Evolutionary conservation across 2,888 invertebrate genomes (phyloP).

Genomic region (Eudasyphora cyanicolor): DNA sequence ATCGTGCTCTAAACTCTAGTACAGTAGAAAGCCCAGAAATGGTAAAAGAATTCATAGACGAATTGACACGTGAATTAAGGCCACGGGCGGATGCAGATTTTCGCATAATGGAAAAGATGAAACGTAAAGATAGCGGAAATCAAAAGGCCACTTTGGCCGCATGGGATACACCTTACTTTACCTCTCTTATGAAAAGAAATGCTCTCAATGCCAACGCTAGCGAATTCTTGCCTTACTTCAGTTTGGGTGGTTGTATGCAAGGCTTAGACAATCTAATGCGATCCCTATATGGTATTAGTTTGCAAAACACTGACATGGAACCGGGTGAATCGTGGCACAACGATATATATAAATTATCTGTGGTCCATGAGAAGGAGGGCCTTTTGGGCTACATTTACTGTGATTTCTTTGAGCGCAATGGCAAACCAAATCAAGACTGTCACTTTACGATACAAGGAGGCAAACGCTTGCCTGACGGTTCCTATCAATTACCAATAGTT

Average conservation of each 20-base stretch:
- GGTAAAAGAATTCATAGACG: conserved; percentile 90
- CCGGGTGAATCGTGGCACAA: conserved; percentile 93
- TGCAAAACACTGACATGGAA: conserved; percentile 86
- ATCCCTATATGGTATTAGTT: conserved; percentile 89
- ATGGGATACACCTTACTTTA: conserved; percentile 96
- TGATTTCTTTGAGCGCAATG: conserved; percentile 94
- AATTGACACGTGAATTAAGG: conserved; percentile 86
- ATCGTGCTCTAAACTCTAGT: conserved; percentile 93
- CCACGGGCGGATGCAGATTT: conserved; percentile 89
- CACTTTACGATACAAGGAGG: conserved; percentile 99
- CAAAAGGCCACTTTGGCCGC: conserved; percentile 80
- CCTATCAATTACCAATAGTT: conserved; percentile 94
- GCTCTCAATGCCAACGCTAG: conserved; percentile 86
- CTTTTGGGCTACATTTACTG: conserved; percentile 97
- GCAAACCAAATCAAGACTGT: conserved; percentile 98
- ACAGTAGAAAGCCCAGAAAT: conserved; percentile 90
- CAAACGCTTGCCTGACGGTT: conserved; percentile 87
- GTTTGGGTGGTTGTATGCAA: conserved; percentile 97
- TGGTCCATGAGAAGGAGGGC: conserved; percentile 90
- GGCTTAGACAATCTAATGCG: conserved; percentile 95
- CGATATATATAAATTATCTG: conserved; percentile 95
- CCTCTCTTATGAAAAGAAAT: conserved; percentile 86
- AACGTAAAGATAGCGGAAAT: conserved; percentile 78
- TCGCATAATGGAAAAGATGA: conserved; percentile 87
- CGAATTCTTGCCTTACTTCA: conserved; percentile 92